A percentile compares a stretch with the other conserved stretches of the same genome.
phyloP scores from a whole-genome alignment of 2,888 invertebrate species.

The Meghimatium bilineatum region DNA sequence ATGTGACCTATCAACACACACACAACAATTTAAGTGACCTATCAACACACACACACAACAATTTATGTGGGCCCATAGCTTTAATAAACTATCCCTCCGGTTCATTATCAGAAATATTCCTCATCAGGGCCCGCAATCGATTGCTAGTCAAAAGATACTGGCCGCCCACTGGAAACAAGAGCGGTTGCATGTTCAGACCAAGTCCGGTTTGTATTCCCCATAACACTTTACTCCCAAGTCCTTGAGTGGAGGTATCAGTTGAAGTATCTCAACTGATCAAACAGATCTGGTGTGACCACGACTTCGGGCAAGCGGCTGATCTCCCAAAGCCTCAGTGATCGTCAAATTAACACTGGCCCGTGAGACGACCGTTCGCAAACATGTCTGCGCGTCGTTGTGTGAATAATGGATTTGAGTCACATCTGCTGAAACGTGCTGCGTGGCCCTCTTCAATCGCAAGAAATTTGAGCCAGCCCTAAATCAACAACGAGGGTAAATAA shows the following conservation, averaged over 20 bases:
- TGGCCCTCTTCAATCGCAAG: background rate
- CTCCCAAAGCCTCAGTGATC: background rate
- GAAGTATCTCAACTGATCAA: background rate
- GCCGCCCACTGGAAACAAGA: background rate
- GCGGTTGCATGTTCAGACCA: background rate
- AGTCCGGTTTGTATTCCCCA: background rate
- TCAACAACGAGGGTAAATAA: background rate
- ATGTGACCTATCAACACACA: no score
- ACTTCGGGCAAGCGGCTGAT: background rate
- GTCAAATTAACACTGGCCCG: background rate
- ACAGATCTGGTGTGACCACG: constrained; percentile 11
- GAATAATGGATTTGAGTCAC: background rate
- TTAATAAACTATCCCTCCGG: background rate
- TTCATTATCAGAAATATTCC: background rate
- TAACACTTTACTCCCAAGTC: background rate
- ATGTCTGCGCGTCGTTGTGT: background rate
- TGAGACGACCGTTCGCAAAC: background rate
- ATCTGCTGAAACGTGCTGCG: background rate
- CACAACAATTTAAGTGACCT: no score
- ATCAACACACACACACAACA: background rate
- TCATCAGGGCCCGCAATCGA: background rate
- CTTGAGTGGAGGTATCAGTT: background rate
- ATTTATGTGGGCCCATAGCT: background rate
- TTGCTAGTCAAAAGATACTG: background rate
- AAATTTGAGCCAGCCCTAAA: background rate